Conservation (phyloP, 2,113 vertebrate species). For the Cyanoderma ruficeps region DNA sequence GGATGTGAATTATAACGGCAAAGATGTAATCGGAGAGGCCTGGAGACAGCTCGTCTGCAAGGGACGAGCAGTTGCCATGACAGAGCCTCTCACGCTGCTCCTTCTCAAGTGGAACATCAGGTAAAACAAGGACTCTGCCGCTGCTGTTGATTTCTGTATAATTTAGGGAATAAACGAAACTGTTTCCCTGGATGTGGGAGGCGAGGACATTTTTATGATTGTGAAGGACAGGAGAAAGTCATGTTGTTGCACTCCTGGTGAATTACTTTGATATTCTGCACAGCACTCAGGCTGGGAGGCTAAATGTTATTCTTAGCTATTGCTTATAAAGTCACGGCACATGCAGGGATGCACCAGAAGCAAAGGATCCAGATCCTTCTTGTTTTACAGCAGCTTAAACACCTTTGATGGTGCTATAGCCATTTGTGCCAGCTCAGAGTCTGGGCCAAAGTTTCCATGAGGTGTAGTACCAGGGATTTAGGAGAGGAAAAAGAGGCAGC, state of each 20-base stretch:
- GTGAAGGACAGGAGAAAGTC: not conserved
- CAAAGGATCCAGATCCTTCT: not conserved
- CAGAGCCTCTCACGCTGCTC: not conserved
- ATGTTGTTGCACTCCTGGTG: not conserved
- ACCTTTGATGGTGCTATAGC: not conserved
- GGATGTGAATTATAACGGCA: slow-evolving; percentile 54
- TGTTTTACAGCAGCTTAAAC: not conserved
- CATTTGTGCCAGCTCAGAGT: not conserved
- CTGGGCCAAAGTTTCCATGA: not conserved
- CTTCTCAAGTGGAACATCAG: slow-evolving; percentile 29
- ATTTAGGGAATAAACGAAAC: not conserved
- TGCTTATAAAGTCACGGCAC: not conserved
- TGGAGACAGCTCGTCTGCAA: slow-evolving; percentile 64
- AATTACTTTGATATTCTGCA: not conserved
- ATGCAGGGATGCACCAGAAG: not conserved
- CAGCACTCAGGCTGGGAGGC: not conserved
- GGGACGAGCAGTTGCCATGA: slow-evolving; percentile 29
- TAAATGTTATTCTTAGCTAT: not conserved
- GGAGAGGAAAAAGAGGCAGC: not conserved
- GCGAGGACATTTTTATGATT: not conserved
- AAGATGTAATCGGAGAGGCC: slow-evolving; percentile 55
- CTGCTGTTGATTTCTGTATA: not conserved
- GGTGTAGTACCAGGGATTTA: not conserved
- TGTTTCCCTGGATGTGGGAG: not conserved
- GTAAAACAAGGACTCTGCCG: not conserved